Conservation (phyloP, 2,888 invertebrate species). For the Odontomyia ornata region DNA sequence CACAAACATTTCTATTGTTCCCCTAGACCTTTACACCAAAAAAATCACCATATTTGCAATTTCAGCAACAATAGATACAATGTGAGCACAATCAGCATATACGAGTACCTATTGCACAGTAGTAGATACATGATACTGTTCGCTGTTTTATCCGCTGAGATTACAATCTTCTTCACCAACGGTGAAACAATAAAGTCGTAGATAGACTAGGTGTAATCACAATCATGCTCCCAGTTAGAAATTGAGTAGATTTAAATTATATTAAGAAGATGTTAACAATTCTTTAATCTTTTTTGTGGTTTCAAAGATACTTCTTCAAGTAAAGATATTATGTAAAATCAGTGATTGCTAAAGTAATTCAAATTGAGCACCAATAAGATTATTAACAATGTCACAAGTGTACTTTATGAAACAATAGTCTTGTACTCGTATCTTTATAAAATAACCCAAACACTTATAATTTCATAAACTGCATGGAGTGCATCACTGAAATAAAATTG, state of each 20-base stretch:
- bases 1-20: neutral
- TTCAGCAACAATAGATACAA: constrained; percentile 10
- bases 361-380: too few relatives aligned
- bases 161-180: constrained; percentile 28
- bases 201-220: neutral
- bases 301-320: too few relatives aligned
- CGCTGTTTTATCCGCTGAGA: constrained; percentile 1
- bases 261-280: too few relatives aligned
- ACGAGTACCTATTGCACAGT: neutral
- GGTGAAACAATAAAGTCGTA: constrained; percentile 42
- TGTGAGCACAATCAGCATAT: neutral
- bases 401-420: too few relatives aligned
- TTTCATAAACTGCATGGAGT: too few relatives aligned
- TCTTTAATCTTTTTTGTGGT: too few relatives aligned
- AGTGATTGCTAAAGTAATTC: too few relatives aligned
- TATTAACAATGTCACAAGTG: too few relatives aligned
- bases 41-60: constrained; percentile 20
- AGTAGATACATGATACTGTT: neutral
- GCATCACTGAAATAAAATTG: too few relatives aligned
- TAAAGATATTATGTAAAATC: too few relatives aligned
- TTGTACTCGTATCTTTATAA: too few relatives aligned
- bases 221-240: neutral
- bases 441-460: too few relatives aligned
- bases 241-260: neutral
- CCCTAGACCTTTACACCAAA: constrained; percentile 5